phyloP scores from a whole-genome alignment of 2,797 vertebrate species.

The Crax fasciolata region DNA sequence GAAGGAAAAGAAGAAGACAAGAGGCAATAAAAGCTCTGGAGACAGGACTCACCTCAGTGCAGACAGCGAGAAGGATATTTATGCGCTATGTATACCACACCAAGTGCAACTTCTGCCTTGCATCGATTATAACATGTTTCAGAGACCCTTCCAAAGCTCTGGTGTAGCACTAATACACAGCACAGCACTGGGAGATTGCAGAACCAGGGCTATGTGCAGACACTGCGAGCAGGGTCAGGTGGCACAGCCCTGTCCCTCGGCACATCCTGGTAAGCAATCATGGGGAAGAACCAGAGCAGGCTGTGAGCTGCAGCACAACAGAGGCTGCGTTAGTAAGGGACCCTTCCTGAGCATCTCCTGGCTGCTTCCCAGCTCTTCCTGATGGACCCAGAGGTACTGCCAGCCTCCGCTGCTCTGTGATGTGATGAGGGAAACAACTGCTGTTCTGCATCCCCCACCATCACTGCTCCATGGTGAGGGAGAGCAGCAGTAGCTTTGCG shows the following conservation, averaged over 20 bases:
- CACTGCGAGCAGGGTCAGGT: background rate
- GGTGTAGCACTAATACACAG: background rate
- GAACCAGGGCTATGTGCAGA: background rate
- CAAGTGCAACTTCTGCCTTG: conserved; percentile 39
- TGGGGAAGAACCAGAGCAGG: background rate
- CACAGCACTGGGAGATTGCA: background rate
- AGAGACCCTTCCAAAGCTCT: conserved; percentile 20
- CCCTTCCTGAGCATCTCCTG: background rate
- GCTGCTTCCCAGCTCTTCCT: background rate
- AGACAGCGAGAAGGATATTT: conserved; percentile 48
- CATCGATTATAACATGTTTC: background rate
- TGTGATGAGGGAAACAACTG: background rate
- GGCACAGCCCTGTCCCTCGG: background rate
- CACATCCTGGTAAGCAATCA: background rate
- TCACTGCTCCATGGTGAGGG: background rate
- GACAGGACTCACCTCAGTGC: conserved; percentile 38
- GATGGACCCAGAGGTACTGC: background rate
- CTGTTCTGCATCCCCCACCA: background rate
- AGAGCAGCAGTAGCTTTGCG: background rate
- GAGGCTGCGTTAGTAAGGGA: background rate
- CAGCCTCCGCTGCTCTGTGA: background rate
- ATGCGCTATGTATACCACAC: conserved; percentile 52
- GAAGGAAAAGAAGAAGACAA: background rate
- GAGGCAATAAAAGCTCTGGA: conserved; percentile 46
- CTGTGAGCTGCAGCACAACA: fast-evolving